phyloP scores from a whole-genome alignment of 2,888 invertebrate genomes.

The Brachypterus glaber region DNA sequence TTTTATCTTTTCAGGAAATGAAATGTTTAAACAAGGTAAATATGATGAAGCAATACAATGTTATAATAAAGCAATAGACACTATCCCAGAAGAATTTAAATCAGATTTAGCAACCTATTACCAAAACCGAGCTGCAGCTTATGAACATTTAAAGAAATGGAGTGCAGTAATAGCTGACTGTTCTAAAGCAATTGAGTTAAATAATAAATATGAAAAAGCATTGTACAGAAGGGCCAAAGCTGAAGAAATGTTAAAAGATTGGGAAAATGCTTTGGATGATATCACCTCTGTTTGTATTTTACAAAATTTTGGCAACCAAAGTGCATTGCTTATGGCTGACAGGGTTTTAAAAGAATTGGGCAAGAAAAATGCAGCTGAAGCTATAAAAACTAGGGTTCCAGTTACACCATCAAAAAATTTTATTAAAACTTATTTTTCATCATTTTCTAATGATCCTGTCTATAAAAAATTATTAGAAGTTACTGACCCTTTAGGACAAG shows the following conservation, averaged over 20 bases:
- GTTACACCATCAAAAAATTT: conserved; percentile 79
- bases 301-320: conserved; percentile 77
- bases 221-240: conserved; percentile 74
- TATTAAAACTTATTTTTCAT: conserved; percentile 76
- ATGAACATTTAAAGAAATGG: conserved; percentile 83
- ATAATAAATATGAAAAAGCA: conserved; percentile 83
- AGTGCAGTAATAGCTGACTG: conserved; percentile 80
- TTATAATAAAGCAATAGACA: conserved; percentile 89
- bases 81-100: conserved; percentile 65
- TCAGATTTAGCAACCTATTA: conserved; percentile 82
- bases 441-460: conserved; percentile 82
- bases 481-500: conserved; percentile 30
- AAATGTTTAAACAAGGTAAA: conserved; percentile 73
- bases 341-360: conserved; percentile 78
- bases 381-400: conserved; percentile 57
- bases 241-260: conserved; percentile 69
- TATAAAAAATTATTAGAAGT: conserved; percentile 44
- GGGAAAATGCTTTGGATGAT: conserved; percentile 79
- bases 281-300: conserved; percentile 87
- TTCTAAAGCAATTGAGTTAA: conserved; percentile 70
- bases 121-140: conserved; percentile 92
- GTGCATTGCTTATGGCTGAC: conserved; percentile 75
- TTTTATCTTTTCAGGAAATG: too few species aligned
- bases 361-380: conserved; percentile 63
- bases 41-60: conserved; percentile 83